Base-by-base conservation (phyloP, 2,797 vertebrate genomes). In the Valencia hispanica region DNA sequence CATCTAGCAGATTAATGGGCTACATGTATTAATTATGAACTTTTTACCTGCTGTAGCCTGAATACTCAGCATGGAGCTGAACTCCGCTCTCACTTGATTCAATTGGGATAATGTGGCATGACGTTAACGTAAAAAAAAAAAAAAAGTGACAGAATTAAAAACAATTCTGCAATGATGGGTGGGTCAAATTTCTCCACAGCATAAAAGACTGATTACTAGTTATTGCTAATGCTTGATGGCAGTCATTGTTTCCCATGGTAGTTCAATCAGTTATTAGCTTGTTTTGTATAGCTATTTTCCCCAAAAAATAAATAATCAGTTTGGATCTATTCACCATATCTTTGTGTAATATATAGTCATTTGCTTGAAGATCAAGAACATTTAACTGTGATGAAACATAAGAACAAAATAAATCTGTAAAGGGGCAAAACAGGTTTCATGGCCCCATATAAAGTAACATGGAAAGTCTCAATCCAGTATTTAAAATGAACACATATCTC, bases 401-500 rank as follows among this genome's bases (percentile, higher is more conserved):
- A 20, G 43, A 76, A 22, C 68, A 32, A 30, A 81, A 79, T 47
- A 81, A 80, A 77, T 43, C 2, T 70, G 25, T 80, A 32, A 79
- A 72, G 73, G 81, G 70, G 18, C 65, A 22, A 47, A 73, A 10
- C 79, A 80, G 72, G 10, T 41, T 66, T 82, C 63, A 72, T 71
- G 79, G 48, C 61, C 59, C 57, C 9, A 15, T 8, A 32, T 45
- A 88, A 91, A 90, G 92, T 90, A 73, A 86, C 68, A 79, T 78
- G 71, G 69, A 73, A 86, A 80, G 73, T 70, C 68, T 76, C 36
- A 57, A 80, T 39, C 74, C 59, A 86, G 74, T 86, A 84, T 90
- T 65, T 75, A 59, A 80, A 88, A 84, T 74, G 83, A 84, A 63
- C 79, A 25, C 75, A 75, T 59, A 51, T 77, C 63, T 68, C 72